Conservation (phyloP, 2,888 invertebrate species). For the Cheilosia soror region DNA sequence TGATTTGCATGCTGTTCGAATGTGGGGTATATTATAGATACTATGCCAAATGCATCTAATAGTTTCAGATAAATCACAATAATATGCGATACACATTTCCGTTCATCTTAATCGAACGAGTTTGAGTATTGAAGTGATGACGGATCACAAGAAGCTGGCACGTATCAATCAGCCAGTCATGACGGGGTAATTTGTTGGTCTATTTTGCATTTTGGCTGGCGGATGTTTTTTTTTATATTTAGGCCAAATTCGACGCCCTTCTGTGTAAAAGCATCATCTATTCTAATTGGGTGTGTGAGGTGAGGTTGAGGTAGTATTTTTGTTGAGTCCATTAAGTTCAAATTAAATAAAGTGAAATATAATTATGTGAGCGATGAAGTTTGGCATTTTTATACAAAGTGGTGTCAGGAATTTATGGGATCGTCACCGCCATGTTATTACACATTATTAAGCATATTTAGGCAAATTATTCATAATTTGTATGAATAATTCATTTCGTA, state of each 20-base stretch:
- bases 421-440: neutral
- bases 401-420: neutral
- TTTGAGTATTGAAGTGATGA: neutral
- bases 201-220: neutral
- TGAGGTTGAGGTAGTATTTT: neutral
- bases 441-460: too few relatives aligned
- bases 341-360: neutral
- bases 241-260: neutral
- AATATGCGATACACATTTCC: slow-evolving; percentile 6
- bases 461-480: too few relatives aligned
- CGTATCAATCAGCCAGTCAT: slow-evolving; percentile 3
- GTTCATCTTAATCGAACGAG: slow-evolving; percentile 10
- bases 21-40: too few relatives aligned
- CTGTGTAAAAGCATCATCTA: neutral
- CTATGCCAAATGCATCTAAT: neutral
- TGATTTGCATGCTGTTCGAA: neutral
- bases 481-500: too few relatives aligned
- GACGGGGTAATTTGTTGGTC: neutral
- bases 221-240: neutral
- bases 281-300: neutral
- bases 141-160: neutral
- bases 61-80: neutral
- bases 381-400: neutral
- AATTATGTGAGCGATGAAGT: neutral
- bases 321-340: neutral